Evolutionary conservation across 2,113 vertebrate genomes (phyloP).

Genomic region (Cryptomyrus ogoouensis): DNA sequence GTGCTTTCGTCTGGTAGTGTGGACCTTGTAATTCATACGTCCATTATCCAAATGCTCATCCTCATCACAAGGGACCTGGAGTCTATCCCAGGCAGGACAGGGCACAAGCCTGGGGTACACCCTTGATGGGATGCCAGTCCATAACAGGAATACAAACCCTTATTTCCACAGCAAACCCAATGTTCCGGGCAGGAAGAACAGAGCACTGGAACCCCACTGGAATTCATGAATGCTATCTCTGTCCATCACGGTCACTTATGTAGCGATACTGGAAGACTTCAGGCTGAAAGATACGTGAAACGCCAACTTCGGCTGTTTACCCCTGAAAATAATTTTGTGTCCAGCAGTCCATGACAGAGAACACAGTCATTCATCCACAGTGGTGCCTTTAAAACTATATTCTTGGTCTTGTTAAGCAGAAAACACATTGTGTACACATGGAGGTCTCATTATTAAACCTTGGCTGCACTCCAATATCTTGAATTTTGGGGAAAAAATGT

Average conservation of each 20-base stretch:
- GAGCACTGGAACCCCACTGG: background rate
- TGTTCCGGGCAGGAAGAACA: slow-evolving; percentile 25
- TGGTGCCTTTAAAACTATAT: background rate
- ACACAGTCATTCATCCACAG: background rate
- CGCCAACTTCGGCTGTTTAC: background rate
- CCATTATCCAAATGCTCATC: background rate
- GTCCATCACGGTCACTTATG: background rate
- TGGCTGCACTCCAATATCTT: background rate
- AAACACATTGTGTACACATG: background rate
- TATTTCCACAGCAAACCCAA: background rate
- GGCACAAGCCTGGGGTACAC: background rate
- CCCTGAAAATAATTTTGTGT: background rate
- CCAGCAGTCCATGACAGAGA: background rate
- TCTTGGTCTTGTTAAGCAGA: background rate
- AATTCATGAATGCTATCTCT: background rate
- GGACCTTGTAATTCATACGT: background rate
- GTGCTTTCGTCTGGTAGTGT: background rate
- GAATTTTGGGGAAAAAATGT: background rate
- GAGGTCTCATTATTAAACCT: background rate
- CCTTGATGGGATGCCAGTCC: background rate
- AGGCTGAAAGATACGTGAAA: background rate
- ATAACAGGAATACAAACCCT: background rate
- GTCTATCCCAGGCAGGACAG: background rate
- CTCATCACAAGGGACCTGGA: background rate
- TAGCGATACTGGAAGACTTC: background rate